Conservation (phyloP, 2,113 vertebrate species). For the Cephalopholis sonnerati region DNA sequence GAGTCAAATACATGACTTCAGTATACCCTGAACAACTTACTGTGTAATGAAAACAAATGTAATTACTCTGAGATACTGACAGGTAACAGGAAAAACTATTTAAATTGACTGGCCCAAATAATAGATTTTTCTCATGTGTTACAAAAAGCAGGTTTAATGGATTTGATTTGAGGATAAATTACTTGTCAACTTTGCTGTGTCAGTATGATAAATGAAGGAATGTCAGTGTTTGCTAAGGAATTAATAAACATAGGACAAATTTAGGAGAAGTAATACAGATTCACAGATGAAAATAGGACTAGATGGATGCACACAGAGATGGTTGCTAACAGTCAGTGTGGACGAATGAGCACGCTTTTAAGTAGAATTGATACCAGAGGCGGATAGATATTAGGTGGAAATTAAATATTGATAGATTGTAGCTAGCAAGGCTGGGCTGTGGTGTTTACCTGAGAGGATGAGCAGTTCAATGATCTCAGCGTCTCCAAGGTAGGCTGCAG, state of each 20-base stretch:
- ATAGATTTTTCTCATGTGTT: background rate
- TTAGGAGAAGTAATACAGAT: background rate
- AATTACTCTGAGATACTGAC: conserved; percentile 2
- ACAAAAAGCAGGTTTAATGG: background rate
- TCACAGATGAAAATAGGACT: background rate
- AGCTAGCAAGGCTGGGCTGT: background rate
- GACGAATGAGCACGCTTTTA: conserved; percentile 9
- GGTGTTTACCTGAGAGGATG: conserved; percentile 95
- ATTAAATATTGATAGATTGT: conserved; percentile 1
- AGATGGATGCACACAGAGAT: background rate
- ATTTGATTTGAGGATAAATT: background rate
- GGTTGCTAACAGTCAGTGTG: background rate
- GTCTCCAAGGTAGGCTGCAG: conserved; percentile 97
- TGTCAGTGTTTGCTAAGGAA: background rate
- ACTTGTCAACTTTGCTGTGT: background rate
- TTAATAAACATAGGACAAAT: background rate
- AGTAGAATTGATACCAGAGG: background rate
- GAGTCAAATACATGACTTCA: background rate
- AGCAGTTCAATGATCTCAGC: conserved; percentile 99
- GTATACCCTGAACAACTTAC: background rate
- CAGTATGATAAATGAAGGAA: background rate
- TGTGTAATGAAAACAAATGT: background rate
- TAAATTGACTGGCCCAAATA: background rate
- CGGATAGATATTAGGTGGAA: background rate
- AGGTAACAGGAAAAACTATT: background rate